Base-by-base conservation (phyloP, 2,113 vertebrate species). In the Nesoenas mayeri region DNA sequence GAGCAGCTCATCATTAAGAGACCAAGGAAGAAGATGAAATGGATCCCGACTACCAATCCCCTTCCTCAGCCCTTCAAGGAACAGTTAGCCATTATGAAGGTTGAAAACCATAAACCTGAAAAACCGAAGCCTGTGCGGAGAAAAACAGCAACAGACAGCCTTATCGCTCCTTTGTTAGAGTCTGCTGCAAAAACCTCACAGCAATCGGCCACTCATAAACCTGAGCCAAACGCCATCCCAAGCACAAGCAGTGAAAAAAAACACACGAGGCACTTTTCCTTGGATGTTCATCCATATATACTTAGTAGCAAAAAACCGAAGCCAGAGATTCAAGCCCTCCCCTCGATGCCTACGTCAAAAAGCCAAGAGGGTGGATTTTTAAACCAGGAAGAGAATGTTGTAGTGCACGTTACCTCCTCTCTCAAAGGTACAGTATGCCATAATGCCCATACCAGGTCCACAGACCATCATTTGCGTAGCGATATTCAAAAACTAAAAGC, bases 51-150 rank as follows among this genome's bases (percentile, higher is more conserved):
- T 54, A 98, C 98, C 81, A 99, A 99, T 96, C 98, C 99, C 64
- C 98, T 99, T 89, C 99, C 99, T n/a, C 99, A 99, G 96, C 97
- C 99, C 14, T 99, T 99, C 96, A 99, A 99, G 98, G 99, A 99
- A 95, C 99, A 98, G 24, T 97, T 99, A 47, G 98, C 99, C 42
- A 89, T 98, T 95, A 98, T 98, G 92, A 99, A 99, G 36, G 93
- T 99, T 91, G 99, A 99, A 93, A 99, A 98, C 94, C 98, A 98
- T 77, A 99, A 99, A 95, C 96, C 98, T 5, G 99, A 99, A 21
- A 99, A 99, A 94, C 98, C 98, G 48, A 99, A 99, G 96, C 99
- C 98, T 0, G 91, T 99, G 74, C 98, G 99, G 84, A 98, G 99
- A 60, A 99, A 99, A 97, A 98, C 98, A 1, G 98, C 98, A 36